Base-by-base conservation (phyloP, 2,113 vertebrate species). In the Pomatostomus ruficeps region DNA sequence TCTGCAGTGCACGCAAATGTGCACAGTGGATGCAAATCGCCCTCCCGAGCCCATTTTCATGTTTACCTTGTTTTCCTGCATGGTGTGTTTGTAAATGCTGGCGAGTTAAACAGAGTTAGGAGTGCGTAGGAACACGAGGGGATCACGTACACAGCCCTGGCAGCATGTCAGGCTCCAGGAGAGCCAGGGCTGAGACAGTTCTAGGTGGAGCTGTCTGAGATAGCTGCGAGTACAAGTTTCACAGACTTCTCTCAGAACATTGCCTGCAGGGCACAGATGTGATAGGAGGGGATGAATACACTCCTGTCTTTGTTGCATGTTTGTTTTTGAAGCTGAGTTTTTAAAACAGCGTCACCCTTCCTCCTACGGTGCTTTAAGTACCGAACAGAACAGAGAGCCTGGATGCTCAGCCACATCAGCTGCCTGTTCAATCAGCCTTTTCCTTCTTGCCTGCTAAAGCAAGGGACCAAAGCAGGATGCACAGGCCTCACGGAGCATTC, bases 241-340 rank as follows among this genome's bases (percentile, higher is more conserved):
- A 93, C 96, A 96, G 95, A 89, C 86, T 89, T 33, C 61, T 84
- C 59, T 52, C 73, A 61, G 94, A 95, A 92, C 93, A 91, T 85
- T 87, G 91, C 94, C 95, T 43, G 66, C 89, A 49, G 94, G 95
- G 93, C 77, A 92, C 86, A 92, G 86, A 95, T 95, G 95, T 55
- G 91, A 68, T 91, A 54, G 1, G 26, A 59, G 72, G 67, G 23
- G 14, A 14, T 72, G 77, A 86, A 89, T 70, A 73, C 80, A 61
- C 65, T 78, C 62, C 61, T 54, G 48, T 80, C 72, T 94, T 76
- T 81, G 66, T 91, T 94, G 45, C 12, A 2, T 73, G 70, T 92
- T 81, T 87, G 80, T 72, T 92, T 92, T 61, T 81, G 79, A 92
- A 92, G 72, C 72, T 48, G 55, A 86, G 58, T 52, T 67, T 82